Evolutionary conservation across 1,140 invertebrate species (phyloP).

Genomic region (Leptinotarsa defecta): DNA sequence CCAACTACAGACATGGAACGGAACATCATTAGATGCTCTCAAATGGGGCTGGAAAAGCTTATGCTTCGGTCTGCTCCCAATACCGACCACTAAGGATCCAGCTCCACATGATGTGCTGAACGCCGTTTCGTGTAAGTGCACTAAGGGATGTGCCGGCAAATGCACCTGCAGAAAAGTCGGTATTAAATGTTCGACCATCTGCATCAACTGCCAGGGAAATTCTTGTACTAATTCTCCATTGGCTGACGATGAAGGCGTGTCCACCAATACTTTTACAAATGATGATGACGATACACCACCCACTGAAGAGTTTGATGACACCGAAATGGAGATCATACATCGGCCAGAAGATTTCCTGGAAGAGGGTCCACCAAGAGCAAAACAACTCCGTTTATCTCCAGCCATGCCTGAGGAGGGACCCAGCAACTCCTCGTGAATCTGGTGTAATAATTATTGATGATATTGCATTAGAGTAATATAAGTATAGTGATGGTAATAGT

Average conservation of each 20-base stretch:
- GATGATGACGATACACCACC: neutral
- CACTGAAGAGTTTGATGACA: too few relatives aligned
- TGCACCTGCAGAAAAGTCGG: slow-evolving; percentile 20
- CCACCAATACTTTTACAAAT: neutral
- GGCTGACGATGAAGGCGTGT: neutral
- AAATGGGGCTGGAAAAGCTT: slow-evolving; percentile 8
- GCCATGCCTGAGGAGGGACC: too few relatives aligned
- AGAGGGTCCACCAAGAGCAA: neutral
- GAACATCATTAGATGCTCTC: neutral
- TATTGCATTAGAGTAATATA: too few relatives aligned
- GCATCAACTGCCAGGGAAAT: slow-evolving; percentile 6
- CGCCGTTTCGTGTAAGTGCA: neutral
- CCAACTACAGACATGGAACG: slow-evolving; percentile 11
- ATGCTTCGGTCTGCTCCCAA: neutral
- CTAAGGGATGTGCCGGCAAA: slow-evolving; percentile 12
- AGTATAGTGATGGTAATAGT: too few relatives aligned
- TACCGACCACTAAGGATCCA: neutral
- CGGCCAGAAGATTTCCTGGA: neutral
- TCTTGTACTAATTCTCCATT: neutral
- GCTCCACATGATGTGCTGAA: slow-evolving; percentile 3
- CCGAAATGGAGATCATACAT: too few relatives aligned
- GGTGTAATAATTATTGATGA: too few relatives aligned
- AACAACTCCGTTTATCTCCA: neutral
- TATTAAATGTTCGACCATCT: slow-evolving; percentile 3
- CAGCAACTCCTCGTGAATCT: too few relatives aligned